A percentile compares a stretch with the other conserved stretches of the same genome.
Evolutionary conservation across 2,888 invertebrate genomes (phyloP).

Genomic region (Euplexia lucipara): DNA sequence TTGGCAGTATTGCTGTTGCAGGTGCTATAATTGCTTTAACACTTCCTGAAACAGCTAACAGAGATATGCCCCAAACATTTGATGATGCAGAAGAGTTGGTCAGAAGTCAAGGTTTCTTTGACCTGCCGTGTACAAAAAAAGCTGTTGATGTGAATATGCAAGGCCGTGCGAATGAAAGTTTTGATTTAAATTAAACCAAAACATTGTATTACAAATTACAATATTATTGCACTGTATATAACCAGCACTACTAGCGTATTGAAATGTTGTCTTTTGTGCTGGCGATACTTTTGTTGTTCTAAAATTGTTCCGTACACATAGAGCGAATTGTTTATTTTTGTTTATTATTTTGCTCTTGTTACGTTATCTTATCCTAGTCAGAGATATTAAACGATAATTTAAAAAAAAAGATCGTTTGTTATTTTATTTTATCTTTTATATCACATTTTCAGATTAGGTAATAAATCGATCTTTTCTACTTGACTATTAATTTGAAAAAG

Average conservation of each 20-base stretch:
- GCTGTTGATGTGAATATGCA: background rate
- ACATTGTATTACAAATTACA: background rate
- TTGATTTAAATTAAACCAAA: constrained; percentile 15
- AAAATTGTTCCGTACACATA: background rate
- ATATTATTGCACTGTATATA: background rate
- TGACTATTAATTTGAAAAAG: background rate
- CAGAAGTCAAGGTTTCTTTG: constrained; percentile 72
- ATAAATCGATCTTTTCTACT: background rate
- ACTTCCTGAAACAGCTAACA: constrained; percentile 81
- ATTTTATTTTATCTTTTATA: background rate
- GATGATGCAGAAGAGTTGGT: constrained; percentile 79
- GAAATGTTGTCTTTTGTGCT: constrained; percentile 5
- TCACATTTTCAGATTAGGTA: too few relatives aligned
- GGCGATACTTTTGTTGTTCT: background rate
- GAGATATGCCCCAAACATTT: constrained; percentile 83
- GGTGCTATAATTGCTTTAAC: constrained; percentile 71
- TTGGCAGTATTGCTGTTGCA: constrained; percentile 69
- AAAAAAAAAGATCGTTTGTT: background rate
- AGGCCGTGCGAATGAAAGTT: constrained; percentile 49
- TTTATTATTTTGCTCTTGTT: background rate
- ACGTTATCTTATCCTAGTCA: background rate
- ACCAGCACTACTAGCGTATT: background rate
- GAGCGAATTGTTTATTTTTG: background rate
- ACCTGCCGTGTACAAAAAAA: constrained; percentile 72
- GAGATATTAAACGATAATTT: background rate